phyloP scores from a whole-genome alignment of 2,888 invertebrate species.

The Myopa testacea region DNA sequence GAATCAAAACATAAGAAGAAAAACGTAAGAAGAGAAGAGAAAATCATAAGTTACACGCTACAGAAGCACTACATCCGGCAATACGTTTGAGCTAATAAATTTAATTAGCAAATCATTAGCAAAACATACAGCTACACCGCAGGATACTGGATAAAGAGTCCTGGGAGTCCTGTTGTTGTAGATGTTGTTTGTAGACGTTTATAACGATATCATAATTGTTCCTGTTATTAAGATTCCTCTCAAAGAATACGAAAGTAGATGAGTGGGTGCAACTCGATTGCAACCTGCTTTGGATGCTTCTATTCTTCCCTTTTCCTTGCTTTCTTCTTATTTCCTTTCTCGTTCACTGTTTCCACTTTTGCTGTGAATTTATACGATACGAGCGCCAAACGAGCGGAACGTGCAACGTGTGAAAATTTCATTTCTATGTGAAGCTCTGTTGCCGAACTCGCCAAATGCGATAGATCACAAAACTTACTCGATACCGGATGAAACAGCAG shows the following conservation, averaged over 20 bases:
- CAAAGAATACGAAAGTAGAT: too few species aligned
- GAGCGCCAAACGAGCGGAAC: background rate
- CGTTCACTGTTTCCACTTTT: background rate
- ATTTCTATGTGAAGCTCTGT: too few species aligned
- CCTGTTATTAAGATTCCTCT: background rate
- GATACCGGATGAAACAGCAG: background rate
- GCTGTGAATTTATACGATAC: background rate
- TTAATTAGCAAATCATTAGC: slow-evolving; percentile 35
- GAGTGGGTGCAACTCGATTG: too few species aligned
- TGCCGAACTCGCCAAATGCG: too few species aligned
- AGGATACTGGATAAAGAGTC: background rate
- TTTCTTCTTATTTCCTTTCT: background rate
- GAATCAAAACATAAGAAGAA: too few species aligned
- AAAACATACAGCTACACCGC: slow-evolving; percentile 5
- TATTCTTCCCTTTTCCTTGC: background rate
- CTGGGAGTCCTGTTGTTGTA: too few species aligned
- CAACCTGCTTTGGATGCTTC: background rate
- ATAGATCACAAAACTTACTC: background rate
- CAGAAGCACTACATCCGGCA: background rate
- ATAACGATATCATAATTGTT: background rate
- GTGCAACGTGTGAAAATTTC: background rate
- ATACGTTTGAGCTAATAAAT: slow-evolving; percentile 4
- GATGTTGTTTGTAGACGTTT: too few species aligned
- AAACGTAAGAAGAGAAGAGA: too few species aligned
- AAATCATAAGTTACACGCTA: too few species aligned